Evolutionary conservation across 2,113 vertebrate genomes (phyloP), one percentile per base, ranked within the genome.

Genomic region (Sapayoa aenigma): DNA sequence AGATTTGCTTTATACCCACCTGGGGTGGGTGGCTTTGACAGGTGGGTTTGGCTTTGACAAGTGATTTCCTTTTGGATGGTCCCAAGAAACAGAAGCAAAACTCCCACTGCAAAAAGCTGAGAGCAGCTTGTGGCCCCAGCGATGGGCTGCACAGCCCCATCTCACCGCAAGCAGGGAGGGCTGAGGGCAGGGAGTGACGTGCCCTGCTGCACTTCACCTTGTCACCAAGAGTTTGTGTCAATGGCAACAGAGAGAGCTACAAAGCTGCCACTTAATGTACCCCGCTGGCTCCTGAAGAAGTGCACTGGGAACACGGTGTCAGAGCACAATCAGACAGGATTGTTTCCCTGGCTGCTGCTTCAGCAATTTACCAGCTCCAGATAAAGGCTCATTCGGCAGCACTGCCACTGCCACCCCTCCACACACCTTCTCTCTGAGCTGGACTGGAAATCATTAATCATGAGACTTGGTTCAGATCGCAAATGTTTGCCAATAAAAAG

Each of bases 101-200:
- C 25, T 74, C 46, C 9, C 0, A 0, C 59, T 42, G 44, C 62
- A 23, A 27, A 72, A 23, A 0, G 0, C 44, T 0, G 1, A 21
- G 68, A 66, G 73, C 47, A 27, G n/a, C 37, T 47, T 10, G 1
- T 3, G 19, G 56, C 21, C n/a, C 22, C 3, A 3, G 42, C 1
- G 0, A 13, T 1, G 31, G 39, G 49, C 72, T 37, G 49, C 25
- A 22, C 0, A 1, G 60, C 41, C 42, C 19, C 10, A 0, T 49
- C n/a, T 14, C 62, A 9, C 33, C 1, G 1, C 9, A 3, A 46
- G 27, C 6, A 2, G n/a, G 47, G n/a, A 55, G 55, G n/a, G 30
- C 68, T 53, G 46, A 5, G 16, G 69, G 39, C 78, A 47, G 25
- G 52, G 63, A 33, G 8, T 3, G 63, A 56, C 0, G 0, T 2